phyloP scores from a whole-genome alignment of 1,140 invertebrate genomes.

The Rhagoletis zephyria region DNA sequence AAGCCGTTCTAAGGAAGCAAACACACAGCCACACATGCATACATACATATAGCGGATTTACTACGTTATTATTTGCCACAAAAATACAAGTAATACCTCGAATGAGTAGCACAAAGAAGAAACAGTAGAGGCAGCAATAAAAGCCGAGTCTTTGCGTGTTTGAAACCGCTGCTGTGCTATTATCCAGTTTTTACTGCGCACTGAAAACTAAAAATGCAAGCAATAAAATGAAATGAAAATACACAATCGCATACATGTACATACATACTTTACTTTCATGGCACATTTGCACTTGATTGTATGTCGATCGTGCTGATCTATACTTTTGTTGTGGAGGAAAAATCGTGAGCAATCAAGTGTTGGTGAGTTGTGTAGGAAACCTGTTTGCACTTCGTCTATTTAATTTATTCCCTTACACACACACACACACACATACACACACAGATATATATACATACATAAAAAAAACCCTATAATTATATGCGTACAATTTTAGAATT shows the following conservation, averaged over 20 bases:
- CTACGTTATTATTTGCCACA: slow-evolving; percentile 35
- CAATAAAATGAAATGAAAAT: background rate
- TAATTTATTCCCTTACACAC: background rate
- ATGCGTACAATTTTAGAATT: slow-evolving; percentile 10
- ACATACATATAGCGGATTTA: background rate
- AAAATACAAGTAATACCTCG: background rate
- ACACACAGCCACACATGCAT: background rate
- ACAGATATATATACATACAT: background rate
- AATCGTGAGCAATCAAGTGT: slow-evolving; percentile 48
- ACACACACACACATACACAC: background rate
- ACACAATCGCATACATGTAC: background rate
- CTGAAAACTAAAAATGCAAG: background rate
- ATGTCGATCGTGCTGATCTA: slow-evolving; percentile 49
- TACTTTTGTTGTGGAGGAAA: slow-evolving; percentile 10
- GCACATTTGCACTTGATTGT: slow-evolving; percentile 49
- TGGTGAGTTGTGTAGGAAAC: background rate
- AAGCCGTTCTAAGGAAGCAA: background rate
- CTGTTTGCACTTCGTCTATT: slow-evolving; percentile 28
- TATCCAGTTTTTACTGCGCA: slow-evolving; percentile 27
- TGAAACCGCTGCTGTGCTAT: slow-evolving; percentile 27
- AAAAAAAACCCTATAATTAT: background rate
- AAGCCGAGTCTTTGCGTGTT: slow-evolving; percentile 16
- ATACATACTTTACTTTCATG: background rate
- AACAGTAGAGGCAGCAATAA: background rate
- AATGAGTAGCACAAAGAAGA: background rate